Conservation (phyloP, 2,888 invertebrate genomes). For the Odontothrips loti region DNA sequence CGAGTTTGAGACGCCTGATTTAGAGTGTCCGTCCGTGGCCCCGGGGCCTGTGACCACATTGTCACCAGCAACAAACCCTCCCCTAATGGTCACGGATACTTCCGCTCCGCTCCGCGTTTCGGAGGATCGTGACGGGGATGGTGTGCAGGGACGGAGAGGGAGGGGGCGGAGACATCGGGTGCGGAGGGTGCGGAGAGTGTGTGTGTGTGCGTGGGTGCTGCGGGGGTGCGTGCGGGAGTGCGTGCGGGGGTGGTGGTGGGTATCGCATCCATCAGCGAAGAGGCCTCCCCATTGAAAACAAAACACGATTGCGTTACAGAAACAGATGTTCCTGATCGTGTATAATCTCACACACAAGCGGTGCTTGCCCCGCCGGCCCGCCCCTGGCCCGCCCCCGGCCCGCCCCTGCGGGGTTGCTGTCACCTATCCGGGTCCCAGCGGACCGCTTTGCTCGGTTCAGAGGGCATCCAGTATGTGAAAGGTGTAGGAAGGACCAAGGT, state of each 20-base stretch:
- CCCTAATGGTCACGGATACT: not conserved
- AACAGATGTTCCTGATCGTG: constrained; percentile 16
- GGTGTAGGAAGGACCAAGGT: no score
- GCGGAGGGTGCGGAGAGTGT: not conserved
- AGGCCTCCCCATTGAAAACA: constrained; percentile 24
- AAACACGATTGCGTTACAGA: constrained; percentile 26
- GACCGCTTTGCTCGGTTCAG: not conserved
- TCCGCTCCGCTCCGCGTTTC: not conserved
- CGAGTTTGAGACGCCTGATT: no score
- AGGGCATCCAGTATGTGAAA: no score
- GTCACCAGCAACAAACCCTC: not conserved
- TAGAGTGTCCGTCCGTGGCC: no score
- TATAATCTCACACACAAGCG: constrained; percentile 9
- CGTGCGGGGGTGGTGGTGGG: not conserved
- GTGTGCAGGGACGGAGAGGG: not conserved
- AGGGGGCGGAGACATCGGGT: not conserved
- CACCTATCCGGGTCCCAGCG: not conserved
- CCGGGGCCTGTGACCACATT: not conserved
- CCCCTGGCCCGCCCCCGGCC: no score
- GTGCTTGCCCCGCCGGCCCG: not conserved
- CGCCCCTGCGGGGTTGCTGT: not conserved
- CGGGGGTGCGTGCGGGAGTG: not conserved
- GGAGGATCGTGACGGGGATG: not conserved
- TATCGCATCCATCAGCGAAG: not conserved
- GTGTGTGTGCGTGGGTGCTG: not conserved